Conservation (phyloP, 2,113 vertebrate species). For the Mustela lutreola region DNA sequence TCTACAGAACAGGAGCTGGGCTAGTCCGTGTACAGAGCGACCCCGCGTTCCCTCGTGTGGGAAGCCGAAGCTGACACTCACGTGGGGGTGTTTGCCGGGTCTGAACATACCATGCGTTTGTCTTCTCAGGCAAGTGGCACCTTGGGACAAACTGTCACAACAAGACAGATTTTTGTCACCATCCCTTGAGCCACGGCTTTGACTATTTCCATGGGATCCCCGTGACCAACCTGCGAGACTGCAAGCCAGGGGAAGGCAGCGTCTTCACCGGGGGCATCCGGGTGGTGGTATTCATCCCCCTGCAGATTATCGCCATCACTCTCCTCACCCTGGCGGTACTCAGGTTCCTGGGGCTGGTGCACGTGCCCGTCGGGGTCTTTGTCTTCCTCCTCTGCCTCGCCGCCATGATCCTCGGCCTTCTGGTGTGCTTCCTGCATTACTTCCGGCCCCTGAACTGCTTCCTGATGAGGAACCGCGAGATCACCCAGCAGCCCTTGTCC, state of each 20-base stretch:
- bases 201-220: slow-evolving; percentile 92
- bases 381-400: slow-evolving; percentile 69
- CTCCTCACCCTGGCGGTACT: slow-evolving; percentile 80
- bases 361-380: slow-evolving; percentile 54
- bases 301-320: slow-evolving; percentile 61
- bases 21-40: rapidly evolving
- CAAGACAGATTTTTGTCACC: slow-evolving; percentile 93
- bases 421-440: slow-evolving; percentile 82
- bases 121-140: slow-evolving; percentile 93
- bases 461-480: slow-evolving; percentile 88
- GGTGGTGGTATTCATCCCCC: slow-evolving; percentile 56
- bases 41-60: rapidly evolving
- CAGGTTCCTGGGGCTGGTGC: slow-evolving; percentile 75
- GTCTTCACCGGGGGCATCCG: slow-evolving; percentile 83
- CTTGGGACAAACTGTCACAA: slow-evolving; percentile 92
- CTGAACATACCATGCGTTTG: rapidly evolving
- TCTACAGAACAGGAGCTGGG: rapidly evolving
- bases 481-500: slow-evolving; percentile 91
- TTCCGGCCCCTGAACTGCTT: slow-evolving; percentile 93
- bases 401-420: neutral
- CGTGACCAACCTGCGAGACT: slow-evolving; percentile 93
- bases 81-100: rapidly evolving
- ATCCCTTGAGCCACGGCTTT: slow-evolving; percentile 93
- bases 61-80: rapidly evolving
- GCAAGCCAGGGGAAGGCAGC: slow-evolving; percentile 88